phyloP scores from a whole-genome alignment of 2,888 invertebrate genomes.

The Athalia rosae region DNA sequence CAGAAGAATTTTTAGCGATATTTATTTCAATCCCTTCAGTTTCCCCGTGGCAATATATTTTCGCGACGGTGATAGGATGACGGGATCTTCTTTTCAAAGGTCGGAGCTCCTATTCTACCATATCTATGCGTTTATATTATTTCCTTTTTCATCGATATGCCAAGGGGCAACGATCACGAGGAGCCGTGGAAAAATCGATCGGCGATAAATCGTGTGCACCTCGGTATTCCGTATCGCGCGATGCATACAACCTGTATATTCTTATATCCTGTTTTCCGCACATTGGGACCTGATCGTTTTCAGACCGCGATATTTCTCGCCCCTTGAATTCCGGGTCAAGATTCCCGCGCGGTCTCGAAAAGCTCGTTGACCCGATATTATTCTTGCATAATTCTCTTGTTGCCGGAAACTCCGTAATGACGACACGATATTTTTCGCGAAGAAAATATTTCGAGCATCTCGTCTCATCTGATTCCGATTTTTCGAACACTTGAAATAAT shows the following conservation, averaged over 20 bases:
- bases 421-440: too few species aligned
- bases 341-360: background rate
- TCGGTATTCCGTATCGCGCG: constrained; percentile 4
- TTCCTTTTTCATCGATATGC: background rate
- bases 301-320: background rate
- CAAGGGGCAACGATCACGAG: background rate
- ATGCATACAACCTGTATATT: background rate
- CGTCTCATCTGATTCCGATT: too few species aligned
- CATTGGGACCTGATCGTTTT: background rate
- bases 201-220: constrained; percentile 13
- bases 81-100: background rate
- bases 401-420: background rate
- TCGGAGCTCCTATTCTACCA: background rate
- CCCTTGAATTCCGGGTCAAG: background rate
- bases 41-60: too few species aligned
- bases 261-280: background rate
- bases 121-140: background rate
- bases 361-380: too few species aligned
- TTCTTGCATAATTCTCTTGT: too few species aligned
- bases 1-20: too few species aligned
- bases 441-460: background rate
- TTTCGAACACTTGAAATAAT: too few species aligned
- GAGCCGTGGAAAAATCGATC: constrained; percentile 11
- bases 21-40: too few species aligned
- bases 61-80: too few species aligned